Conservation (phyloP, 2,888 invertebrate genomes). For the Acleris sparsana region DNA sequence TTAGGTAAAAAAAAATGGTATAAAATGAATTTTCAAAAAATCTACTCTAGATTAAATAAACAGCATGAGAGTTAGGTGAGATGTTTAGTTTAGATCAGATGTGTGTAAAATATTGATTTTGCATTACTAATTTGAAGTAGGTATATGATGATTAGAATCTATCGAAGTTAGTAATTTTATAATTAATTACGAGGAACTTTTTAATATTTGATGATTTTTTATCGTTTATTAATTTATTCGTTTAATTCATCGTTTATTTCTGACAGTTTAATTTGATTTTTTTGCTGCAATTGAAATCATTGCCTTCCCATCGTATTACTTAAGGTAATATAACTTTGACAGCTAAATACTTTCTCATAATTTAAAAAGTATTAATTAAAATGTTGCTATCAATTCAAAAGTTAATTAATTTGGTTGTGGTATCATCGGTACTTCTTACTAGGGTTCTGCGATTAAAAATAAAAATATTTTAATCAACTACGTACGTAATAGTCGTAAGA, state of each 20-base stretch:
- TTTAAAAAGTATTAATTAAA: slow-evolving; percentile 50
- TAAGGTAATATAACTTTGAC: slow-evolving; percentile 35
- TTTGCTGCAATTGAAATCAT: slow-evolving; percentile 28
- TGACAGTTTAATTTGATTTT: slow-evolving; percentile 24
- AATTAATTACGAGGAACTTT: too few species aligned
- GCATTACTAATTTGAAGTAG: too few species aligned
- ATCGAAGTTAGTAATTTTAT: too few species aligned
- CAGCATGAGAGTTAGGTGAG: too few species aligned
- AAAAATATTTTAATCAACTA: background rate
- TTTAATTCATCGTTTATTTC: background rate
- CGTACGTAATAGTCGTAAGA: background rate
- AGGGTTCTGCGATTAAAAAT: slow-evolving; percentile 9
- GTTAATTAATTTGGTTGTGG: slow-evolving; percentile 54
- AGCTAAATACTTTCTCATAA: slow-evolving; percentile 37
- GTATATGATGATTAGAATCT: too few species aligned
- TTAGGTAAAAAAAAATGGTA: too few species aligned
- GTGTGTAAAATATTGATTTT: too few species aligned
- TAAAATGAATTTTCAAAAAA: too few species aligned
- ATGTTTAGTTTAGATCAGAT: too few species aligned
- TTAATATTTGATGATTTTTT: too few species aligned
- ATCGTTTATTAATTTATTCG: too few species aligned
- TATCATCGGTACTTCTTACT: slow-evolving; percentile 32
- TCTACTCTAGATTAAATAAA: too few species aligned
- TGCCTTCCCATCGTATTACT: slow-evolving; percentile 26
- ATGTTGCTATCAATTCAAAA: slow-evolving; percentile 49